Evolutionary conservation across 2,797 vertebrate species (phyloP).

Genomic region (Masticophis lateralis): DNA sequence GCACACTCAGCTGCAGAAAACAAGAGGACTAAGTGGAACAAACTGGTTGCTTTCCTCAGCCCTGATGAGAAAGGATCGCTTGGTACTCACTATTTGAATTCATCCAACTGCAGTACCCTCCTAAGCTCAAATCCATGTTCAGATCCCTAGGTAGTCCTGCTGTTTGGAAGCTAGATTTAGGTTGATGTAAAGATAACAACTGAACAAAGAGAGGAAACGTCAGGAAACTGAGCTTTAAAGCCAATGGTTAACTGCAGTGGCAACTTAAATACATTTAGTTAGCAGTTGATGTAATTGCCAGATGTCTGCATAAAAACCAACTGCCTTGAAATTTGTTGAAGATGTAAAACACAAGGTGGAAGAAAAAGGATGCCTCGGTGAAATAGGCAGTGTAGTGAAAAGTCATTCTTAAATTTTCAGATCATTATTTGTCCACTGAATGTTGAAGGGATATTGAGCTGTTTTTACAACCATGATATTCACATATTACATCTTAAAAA

Average conservation of each 20-base stretch:
- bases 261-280: neutral
- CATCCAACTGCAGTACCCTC: neutral
- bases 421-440: neutral
- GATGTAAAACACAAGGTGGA: neutral
- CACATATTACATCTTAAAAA: neutral
- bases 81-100: neutral
- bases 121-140: neutral
- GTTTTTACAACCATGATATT: neutral
- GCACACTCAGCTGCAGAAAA: conserved; percentile 23
- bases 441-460: neutral
- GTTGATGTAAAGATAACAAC: neutral
- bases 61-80: no score
- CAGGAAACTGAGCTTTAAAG: neutral
- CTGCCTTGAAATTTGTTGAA: neutral
- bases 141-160: neutral
- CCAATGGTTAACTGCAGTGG: neutral
- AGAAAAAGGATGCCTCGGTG: neutral
- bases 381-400: neutral
- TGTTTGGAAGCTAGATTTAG: neutral
- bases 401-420: neutral
- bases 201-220: neutral
- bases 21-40: neutral
- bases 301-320: neutral
- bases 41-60: neutral
- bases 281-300: neutral